Percentiles rank a stretch among this genome's conserved stretches.
phyloP scores from a whole-genome alignment of 2,113 vertebrate species.

The Tragelaphus scriptus region DNA sequence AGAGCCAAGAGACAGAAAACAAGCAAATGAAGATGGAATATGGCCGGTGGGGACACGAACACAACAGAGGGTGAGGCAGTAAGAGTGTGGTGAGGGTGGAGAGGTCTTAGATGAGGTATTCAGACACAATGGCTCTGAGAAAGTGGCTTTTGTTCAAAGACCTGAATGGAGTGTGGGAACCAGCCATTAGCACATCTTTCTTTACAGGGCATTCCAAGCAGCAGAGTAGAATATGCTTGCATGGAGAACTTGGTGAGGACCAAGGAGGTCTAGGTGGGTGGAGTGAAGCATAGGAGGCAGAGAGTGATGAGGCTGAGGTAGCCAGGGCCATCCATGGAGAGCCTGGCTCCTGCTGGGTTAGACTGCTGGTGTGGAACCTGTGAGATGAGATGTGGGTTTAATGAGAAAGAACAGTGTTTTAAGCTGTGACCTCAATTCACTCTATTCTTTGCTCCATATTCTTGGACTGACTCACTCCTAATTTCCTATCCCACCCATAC shows the following conservation, averaged over 20 bases:
- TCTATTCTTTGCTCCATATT: neutral
- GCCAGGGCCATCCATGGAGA: no score
- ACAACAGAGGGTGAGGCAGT: neutral
- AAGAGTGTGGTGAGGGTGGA: accelerated
- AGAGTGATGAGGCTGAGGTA: no score
- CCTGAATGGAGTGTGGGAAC: neutral
- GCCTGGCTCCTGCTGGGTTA: no score
- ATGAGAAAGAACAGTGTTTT: neutral
- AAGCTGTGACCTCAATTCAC: neutral
- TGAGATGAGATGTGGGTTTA: neutral
- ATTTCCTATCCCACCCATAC: neutral
- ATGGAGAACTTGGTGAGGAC: accelerated
- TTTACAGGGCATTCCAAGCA: no score
- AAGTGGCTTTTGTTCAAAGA: neutral
- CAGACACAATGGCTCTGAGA: neutral
- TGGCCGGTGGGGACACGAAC: accelerated
- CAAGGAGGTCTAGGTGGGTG: neutral
- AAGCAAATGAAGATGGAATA: neutral
- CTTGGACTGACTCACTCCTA: neutral
- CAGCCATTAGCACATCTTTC: neutral
- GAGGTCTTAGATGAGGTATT: neutral
- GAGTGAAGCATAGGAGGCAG: neutral
- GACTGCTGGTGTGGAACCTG: no score
- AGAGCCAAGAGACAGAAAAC: neutral
- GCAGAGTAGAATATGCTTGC: accelerated